A percentile compares a stretch with the other conserved stretches of the same genome.
Conservation (phyloP, 2,113 vertebrate species). For the Cettia cetti region DNA sequence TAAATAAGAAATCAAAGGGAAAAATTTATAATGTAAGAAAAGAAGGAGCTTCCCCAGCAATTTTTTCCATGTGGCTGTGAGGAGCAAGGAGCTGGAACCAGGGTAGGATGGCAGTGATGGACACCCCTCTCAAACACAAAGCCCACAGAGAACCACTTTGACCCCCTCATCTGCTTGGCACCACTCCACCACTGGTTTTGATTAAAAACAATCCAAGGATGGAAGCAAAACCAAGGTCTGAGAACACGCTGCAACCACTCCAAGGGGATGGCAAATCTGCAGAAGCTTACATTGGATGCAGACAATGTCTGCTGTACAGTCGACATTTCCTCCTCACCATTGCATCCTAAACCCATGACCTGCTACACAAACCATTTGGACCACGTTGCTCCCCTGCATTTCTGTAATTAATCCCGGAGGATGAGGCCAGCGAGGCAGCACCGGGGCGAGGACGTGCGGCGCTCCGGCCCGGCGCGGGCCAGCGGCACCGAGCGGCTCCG, state of each 20-base stretch:
- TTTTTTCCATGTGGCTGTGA: neutral
- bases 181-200: neutral
- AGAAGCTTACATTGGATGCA: neutral
- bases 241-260: neutral
- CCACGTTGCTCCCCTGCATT: neutral
- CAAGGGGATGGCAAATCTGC: neutral
- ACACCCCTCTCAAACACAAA: neutral
- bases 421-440: neutral
- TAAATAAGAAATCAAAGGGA: neutral
- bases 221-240: neutral
- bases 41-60: neutral
- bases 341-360: neutral
- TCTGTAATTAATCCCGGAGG: conserved; percentile 76
- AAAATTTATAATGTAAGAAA: neutral
- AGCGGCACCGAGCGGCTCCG: conserved; percentile 15
- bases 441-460: fast-evolving
- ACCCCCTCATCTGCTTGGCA: neutral
- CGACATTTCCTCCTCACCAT: neutral
- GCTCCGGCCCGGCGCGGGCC: neutral
- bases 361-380: neutral
- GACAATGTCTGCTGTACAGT: fast-evolving
- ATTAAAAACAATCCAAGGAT: neutral
- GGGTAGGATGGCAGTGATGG: neutral
- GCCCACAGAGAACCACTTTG: neutral
- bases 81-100: neutral